Base-by-base conservation (phyloP, 1,140 invertebrate genomes). In the Bombus sylvicola region DNA sequence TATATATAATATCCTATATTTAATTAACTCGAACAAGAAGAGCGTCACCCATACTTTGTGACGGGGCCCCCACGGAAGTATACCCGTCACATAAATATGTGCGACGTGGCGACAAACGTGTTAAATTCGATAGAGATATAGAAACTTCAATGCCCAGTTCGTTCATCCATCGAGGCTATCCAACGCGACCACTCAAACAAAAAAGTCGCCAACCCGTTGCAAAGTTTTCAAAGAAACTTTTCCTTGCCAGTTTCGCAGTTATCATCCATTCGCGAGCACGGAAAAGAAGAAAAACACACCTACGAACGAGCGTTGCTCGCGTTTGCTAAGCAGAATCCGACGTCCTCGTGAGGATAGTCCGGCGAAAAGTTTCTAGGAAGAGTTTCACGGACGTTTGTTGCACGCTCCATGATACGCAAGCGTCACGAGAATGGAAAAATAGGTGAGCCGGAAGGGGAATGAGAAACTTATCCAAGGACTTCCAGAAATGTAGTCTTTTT, bases 391-490 rank as follows among this genome's bases (percentile, higher is more conserved):
- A 28, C 3, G 74, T 79, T 18, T 79, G 53, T 72, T 41, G 68
- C 76, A 47, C 66, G n/a, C 53, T 39, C 39, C 47, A 72, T 64
- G 83, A 84, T 43, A 77, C 34, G 74, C 34, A 31, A 25, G 12
- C 41, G 31, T 71, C 22, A 22, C 25, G 71, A 80, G 71, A 75
- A 87, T 87, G 39, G 47, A 87, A 62, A 85, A 69, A 80, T 64
- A 74, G 57, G 68, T 39, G 78, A 73, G 76, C 53, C 59, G 74
- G 81, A 83, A 75, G 13, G 22, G 47, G 85, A 85, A 77, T 53
- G 78, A 82, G 78, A 81, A 89, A 87, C 81, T 87, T 87, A 89
- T 83, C 72, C 69, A n/a, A 53, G 77, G 71, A 87, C 78, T 87
- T 39, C 37, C 41, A 81, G 82, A 85, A 85, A 87, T 75, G 85